A percentile compares a stretch with the other conserved stretches of the same genome.
Conservation (phyloP, 2,113 vertebrate species). For the Phrynosoma blainvillii region DNA sequence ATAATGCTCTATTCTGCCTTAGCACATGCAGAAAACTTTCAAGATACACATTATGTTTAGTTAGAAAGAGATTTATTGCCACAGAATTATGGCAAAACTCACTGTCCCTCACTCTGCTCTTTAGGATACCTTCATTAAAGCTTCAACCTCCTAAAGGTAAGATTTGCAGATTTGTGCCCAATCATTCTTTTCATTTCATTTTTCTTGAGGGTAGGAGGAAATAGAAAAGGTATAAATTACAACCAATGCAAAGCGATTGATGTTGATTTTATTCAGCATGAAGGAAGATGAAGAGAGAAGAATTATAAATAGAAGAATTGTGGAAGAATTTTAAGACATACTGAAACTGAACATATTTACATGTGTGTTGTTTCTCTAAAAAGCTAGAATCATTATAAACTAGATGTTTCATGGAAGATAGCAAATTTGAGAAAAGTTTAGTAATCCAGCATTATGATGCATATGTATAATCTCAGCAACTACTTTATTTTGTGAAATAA, state of each 20-base stretch:
- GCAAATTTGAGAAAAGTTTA: background rate
- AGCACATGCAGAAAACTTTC: slow-evolving; percentile 29
- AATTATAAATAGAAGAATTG: background rate
- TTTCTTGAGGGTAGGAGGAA: slow-evolving; percentile 1
- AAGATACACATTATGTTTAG: slow-evolving; percentile 11
- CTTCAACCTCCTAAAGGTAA: slow-evolving; percentile 67
- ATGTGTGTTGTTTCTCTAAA: slow-evolving; percentile 16
- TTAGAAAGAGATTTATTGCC: slow-evolving; percentile 38
- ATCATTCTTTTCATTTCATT: slow-evolving; percentile 34
- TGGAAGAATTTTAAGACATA: slow-evolving; percentile 37
- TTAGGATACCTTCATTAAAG: slow-evolving; percentile 38
- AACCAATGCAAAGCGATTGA: slow-evolving; percentile 46
- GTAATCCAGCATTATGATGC: background rate
- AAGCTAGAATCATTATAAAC: background rate
- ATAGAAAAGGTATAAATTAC: slow-evolving; percentile 10
- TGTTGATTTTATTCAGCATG: slow-evolving; percentile 54
- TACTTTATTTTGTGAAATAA: background rate
- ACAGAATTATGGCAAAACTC: slow-evolving; percentile 40
- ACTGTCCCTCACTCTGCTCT: slow-evolving; percentile 22
- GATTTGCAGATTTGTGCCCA: slow-evolving; percentile 55
- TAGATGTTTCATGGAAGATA: background rate
- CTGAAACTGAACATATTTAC: background rate
- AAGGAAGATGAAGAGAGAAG: slow-evolving; percentile 1
- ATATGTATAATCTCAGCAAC: background rate
- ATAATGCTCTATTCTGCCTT: slow-evolving; percentile 41